A percentile compares a stretch with the other conserved stretches of the same genome.
These are phyloP conservation scores for Ostrea edulis DNA, from an alignment of 1,140 invertebrate species.

Conservation along the genomic window DNA sequence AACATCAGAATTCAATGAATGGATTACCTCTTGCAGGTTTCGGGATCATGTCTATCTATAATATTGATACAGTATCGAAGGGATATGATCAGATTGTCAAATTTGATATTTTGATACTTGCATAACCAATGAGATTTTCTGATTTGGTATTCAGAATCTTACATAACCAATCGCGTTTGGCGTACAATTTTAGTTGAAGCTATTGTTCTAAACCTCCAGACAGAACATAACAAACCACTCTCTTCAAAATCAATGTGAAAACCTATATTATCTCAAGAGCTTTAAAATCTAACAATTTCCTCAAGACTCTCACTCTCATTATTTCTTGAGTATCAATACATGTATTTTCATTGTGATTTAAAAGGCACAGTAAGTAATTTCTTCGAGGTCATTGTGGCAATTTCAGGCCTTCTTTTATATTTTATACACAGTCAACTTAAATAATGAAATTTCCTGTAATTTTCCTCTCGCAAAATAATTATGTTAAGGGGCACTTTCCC, in stretches of 20 bases:
- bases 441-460: not conserved
- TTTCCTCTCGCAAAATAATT: not conserved
- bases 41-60: not conserved
- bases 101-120: slow-evolving; percentile 22
- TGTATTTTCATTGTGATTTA: slow-evolving; percentile 38
- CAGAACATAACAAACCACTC: not conserved
- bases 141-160: not conserved
- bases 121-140: slow-evolving; percentile 11
- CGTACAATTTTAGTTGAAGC: not conserved
- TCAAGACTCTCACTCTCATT: slow-evolving; percentile 6
- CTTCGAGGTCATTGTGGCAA: not conserved
- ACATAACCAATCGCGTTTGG: slow-evolving; percentile 2
- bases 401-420: not conserved
- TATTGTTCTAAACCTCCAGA: not conserved
- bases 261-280: not conserved
- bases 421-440: not conserved
- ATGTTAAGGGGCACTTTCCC: slow-evolving; percentile 4
- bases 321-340: not conserved
- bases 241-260: slow-evolving; percentile 4
- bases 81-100: slow-evolving; percentile 18
- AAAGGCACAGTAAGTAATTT: slow-evolving; percentile 23
- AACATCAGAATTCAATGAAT: slow-evolving; percentile 2
- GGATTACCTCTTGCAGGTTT: not conserved
- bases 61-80: slow-evolving; percentile 6
- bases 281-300: slow-evolving; percentile 1